Conservation (phyloP, 2,797 vertebrate genomes). For the Molossus alvarezi region DNA sequence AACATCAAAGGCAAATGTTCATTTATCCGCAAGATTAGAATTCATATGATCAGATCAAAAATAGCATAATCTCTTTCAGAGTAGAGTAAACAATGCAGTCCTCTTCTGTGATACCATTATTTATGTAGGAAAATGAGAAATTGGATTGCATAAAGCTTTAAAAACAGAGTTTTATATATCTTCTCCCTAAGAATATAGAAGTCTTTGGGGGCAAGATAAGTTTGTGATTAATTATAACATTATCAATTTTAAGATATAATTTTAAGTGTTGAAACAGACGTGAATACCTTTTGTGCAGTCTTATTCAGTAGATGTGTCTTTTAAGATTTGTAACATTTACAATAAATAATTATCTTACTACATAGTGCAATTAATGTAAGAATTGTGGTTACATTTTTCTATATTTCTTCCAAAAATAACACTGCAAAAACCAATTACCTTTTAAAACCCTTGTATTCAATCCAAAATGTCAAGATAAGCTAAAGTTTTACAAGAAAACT, state of each 20-base stretch:
- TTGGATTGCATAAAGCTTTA: neutral
- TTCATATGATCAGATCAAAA: neutral
- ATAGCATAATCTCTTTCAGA: conserved; percentile 37
- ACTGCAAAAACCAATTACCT: conserved; percentile 75
- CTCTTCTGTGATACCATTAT: neutral
- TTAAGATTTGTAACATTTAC: conserved; percentile 37
- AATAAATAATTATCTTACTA: conserved; percentile 72
- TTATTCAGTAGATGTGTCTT: neutral
- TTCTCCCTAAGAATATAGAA: neutral
- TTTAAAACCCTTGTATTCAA: conserved; percentile 79
- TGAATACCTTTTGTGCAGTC: neutral
- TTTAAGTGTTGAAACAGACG: neutral
- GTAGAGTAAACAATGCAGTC: neutral
- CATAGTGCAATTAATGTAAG: conserved; percentile 31
- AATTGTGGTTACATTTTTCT: conserved; percentile 79
- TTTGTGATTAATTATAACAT: conserved; percentile 14
- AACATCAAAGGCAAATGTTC: neutral
- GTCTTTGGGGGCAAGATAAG: neutral
- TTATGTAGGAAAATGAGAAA: conserved; percentile 51
- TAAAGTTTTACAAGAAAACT: conserved; percentile 61
- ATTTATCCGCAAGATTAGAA: conserved; percentile 18
- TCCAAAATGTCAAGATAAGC: conserved; percentile 79
- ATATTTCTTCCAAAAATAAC: conserved; percentile 75
- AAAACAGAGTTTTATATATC: neutral
- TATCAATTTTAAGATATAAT: conserved; percentile 36